Base-by-base conservation (phyloP, 2,888 invertebrate genomes). In the Halictus quadricinctus region DNA sequence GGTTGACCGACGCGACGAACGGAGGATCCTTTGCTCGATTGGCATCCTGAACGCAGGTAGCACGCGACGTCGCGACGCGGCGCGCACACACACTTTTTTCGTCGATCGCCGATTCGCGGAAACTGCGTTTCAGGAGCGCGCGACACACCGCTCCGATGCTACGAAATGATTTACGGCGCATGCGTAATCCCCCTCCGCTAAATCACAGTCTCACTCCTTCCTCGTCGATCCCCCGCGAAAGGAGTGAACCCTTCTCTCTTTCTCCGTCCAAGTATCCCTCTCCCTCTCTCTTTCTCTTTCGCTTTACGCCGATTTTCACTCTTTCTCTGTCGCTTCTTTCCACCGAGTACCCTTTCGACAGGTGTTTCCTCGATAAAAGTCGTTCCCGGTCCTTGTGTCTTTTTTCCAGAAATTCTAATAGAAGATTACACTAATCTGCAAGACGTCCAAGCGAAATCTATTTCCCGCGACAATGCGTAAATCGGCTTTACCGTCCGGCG, bases 111-210 rank as follows among this genome's bases (percentile, higher is more conserved):
- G 93, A 93, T 93, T 93, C 92, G 93, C 94, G 94, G 93, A 94
- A 94, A 94, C 94, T 94, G 94, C 94, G 94, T 93, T 92, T 92
- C 92, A 92, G 91, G 90, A 92, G 91, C 91, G 89, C 90, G 91
- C 91, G 87, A 84, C 82, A 36, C 79, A 81, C 87, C 83, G 84
- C 80, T 70, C 66, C 84, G 84, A 85, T 90, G 85, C 81, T 73
- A 58, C 80, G 72, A 77, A 81, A 58, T 69, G 76, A 85, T 81
- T 77, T 76, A 76, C 73, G 84, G 91, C 92, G 93, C 93, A 92
- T 88, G 92, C 93, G 93, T 91, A 85, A 79, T 89, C 79, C 84
- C 84, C 66, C 82, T 84, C 83, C 69, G 46, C 74, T 80, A 72
- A 73, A 72, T 85, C 80, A 50, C 60, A 25, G 77, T 74, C 83